Conservation (phyloP, 2,888 invertebrate genomes). For the Nasonia oneida region DNA sequence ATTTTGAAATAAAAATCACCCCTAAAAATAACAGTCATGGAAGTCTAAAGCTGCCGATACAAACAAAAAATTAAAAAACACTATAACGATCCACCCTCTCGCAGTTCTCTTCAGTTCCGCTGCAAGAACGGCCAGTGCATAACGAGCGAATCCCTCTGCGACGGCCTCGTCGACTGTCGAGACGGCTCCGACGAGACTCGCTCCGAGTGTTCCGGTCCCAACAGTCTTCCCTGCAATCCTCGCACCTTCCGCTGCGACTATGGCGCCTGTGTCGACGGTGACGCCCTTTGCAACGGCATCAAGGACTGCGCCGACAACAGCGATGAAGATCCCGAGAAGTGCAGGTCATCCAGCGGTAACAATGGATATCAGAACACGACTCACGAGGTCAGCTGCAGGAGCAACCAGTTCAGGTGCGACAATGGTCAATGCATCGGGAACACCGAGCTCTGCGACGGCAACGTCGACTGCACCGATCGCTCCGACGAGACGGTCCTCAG, state of each 20-base stretch:
- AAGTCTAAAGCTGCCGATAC: background rate
- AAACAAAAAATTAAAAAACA: background rate
- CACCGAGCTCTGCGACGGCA: slow-evolving; percentile 72
- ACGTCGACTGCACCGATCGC: slow-evolving; percentile 70
- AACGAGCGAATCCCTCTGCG: slow-evolving; percentile 76
- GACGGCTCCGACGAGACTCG: slow-evolving; percentile 80
- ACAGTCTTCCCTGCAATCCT: slow-evolving; percentile 78
- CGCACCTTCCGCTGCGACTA: slow-evolving; percentile 83
- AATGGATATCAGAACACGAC: background rate
- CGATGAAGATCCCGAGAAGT: slow-evolving; percentile 76
- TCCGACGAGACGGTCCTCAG: slow-evolving; percentile 72
- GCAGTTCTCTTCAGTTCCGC: slow-evolving; percentile 65
- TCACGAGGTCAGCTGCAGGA: slow-evolving; percentile 56
- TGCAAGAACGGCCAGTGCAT: slow-evolving; percentile 79
- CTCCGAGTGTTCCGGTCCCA: slow-evolving; percentile 67
- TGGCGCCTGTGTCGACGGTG: slow-evolving; percentile 83
- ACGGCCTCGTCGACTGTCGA: slow-evolving; percentile 78
- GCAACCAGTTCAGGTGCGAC: slow-evolving; percentile 69
- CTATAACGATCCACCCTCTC: background rate
- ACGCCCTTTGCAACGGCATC: slow-evolving; percentile 80
- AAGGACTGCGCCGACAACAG: slow-evolving; percentile 80
- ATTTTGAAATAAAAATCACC: background rate
- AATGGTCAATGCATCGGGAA: slow-evolving; percentile 71
- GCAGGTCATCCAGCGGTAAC: slow-evolving; percentile 77
- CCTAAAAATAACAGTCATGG: background rate